phyloP scores from a whole-genome alignment of 2,113 vertebrate genomes.

The Chlamydotis undulata region DNA sequence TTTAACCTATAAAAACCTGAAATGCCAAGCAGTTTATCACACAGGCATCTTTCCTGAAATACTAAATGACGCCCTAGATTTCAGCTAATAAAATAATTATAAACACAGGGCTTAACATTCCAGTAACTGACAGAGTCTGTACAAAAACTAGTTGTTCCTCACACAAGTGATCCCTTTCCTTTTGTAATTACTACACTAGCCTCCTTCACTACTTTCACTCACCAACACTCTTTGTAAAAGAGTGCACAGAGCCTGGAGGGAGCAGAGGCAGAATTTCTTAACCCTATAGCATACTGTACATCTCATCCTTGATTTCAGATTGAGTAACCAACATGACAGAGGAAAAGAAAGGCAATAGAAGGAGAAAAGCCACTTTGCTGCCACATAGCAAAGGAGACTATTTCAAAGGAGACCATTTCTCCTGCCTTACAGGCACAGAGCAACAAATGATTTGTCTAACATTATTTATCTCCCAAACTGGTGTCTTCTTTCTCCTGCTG shows the following conservation, averaged over 20 bases:
- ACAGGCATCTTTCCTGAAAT: neutral
- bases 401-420: neutral
- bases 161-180: neutral
- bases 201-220: neutral
- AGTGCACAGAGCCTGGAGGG: fast-evolving
- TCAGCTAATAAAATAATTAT: neutral
- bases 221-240: neutral
- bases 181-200: neutral
- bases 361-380: neutral
- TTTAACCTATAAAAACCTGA: neutral
- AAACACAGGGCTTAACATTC: neutral
- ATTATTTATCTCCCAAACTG: neutral
- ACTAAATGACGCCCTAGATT: neutral
- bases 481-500: neutral
- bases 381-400: neutral
- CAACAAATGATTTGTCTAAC: neutral
- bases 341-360: neutral
- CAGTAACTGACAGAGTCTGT: neutral
- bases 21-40: neutral
- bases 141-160: neutral
- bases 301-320: neutral
- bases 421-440: neutral
- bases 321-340: neutral
- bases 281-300: neutral
- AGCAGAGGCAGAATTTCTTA: neutral